phyloP scores from a whole-genome alignment of 2,797 vertebrate species.

The Hydrocynus forskahlii region DNA sequence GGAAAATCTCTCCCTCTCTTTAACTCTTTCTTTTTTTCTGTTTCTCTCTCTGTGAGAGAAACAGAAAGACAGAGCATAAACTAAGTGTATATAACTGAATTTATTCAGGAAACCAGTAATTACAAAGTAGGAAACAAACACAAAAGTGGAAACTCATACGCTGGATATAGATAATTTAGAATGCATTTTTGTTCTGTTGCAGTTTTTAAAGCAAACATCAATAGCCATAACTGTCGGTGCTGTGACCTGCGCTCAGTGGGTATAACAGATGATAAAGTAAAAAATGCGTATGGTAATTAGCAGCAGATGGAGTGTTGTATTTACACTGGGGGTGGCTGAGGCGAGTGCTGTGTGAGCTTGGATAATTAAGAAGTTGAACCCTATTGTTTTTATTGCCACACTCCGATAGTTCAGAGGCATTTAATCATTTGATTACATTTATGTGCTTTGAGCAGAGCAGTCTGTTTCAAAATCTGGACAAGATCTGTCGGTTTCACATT shows the following conservation, averaged over 20 bases:
- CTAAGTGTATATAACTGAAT: neutral
- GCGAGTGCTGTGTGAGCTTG: slow-evolving; percentile 98
- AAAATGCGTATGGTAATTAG: slow-evolving; percentile 99
- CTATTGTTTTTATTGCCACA: slow-evolving; percentile 83
- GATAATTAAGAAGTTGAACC: slow-evolving; percentile 99
- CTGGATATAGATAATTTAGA: neutral
- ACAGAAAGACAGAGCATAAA: no score
- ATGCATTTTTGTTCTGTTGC: neutral
- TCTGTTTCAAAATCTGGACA: slow-evolving; percentile 64
- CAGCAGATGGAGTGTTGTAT: slow-evolving; percentile 99
- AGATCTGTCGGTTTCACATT: slow-evolving; percentile 37
- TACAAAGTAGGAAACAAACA: neutral
- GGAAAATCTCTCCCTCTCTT: slow-evolving; percentile 49
- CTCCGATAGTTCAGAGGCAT: slow-evolving; percentile 98
- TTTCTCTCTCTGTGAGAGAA: slow-evolving; percentile 43
- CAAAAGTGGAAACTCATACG: neutral
- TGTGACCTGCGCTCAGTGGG: slow-evolving; percentile 91
- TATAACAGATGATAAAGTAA: slow-evolving; percentile 97
- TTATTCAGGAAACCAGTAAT: neutral
- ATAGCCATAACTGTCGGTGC: slow-evolving; percentile 81
- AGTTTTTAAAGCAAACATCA: slow-evolving; percentile 72
- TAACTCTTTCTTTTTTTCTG: slow-evolving; percentile 51
- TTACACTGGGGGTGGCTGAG: slow-evolving; percentile 97
- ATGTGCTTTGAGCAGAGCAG: slow-evolving; percentile 85
- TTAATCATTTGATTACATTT: slow-evolving; percentile 99